Evolutionary conservation across 2,113 vertebrate genomes (phyloP).

Genomic region (Carassius carassius): DNA sequence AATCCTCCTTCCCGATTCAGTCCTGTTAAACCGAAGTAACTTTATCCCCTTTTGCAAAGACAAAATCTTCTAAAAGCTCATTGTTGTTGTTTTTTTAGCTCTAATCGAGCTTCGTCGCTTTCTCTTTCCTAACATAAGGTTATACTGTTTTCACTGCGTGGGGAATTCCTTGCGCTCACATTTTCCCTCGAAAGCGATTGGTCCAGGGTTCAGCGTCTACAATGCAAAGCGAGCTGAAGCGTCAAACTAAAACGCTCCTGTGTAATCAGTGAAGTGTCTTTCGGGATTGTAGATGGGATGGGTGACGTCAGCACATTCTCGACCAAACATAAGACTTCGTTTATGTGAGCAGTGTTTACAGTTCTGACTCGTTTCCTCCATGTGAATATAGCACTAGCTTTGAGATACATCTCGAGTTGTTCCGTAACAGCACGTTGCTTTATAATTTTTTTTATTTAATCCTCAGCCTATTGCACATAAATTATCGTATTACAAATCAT

Average conservation of each 20-base stretch:
- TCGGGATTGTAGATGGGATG: not conserved
- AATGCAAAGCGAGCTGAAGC: not conserved
- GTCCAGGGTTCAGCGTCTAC: constrained; percentile 53
- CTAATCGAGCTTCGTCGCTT: constrained; percentile 31
- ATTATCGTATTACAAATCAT: not conserved
- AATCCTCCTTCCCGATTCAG: not conserved
- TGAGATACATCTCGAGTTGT: not conserved
- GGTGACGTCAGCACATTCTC: not conserved
- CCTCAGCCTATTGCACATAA: not conserved
- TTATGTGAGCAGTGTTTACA: not conserved
- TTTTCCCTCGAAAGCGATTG: constrained; percentile 77
- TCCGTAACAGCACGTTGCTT: not conserved
- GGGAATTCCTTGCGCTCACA: constrained; percentile 81
- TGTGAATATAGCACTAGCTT: not conserved
- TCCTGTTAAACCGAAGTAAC: not conserved
- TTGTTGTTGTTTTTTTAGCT: constrained; percentile 42
- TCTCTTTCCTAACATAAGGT: constrained; percentile 65
- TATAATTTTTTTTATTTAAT: not conserved
- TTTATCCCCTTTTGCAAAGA: constrained; percentile 13
- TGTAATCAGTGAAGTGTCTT: not conserved
- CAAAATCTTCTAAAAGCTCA: constrained; percentile 25
- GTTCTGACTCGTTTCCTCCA: not conserved
- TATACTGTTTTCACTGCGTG: constrained; percentile 68
- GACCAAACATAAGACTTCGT: constrained; percentile 2
- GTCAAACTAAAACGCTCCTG: not conserved